Percentiles rank a stretch among this genome's conserved stretches.
Conservation (phyloP, 2,113 vertebrate genomes). For the Drymodes brunneopygia region DNA sequence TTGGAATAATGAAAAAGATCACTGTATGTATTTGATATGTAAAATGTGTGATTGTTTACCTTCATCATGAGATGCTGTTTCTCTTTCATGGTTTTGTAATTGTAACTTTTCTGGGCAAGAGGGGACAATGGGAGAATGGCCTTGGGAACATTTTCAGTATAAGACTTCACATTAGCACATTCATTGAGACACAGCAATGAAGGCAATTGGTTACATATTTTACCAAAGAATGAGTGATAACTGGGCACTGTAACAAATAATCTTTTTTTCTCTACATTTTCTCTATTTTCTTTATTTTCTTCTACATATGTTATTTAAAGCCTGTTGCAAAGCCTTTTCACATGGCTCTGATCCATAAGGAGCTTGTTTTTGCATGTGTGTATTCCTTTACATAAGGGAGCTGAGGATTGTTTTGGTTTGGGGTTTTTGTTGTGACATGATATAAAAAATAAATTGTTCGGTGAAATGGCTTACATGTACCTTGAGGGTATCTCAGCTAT, state of each 20-base stretch:
- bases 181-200: not conserved
- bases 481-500: not conserved
- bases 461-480: not conserved
- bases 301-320: not conserved
- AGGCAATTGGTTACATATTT: not conserved
- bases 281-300: not conserved
- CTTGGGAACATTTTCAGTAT: not conserved
- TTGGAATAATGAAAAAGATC: not conserved
- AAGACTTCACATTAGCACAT: not conserved
- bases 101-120: not conserved
- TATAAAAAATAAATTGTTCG: not conserved
- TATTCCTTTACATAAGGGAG: not conserved
- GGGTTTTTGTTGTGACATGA: not conserved
- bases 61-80: not conserved
- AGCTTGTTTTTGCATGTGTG: not conserved
- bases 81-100: not conserved
- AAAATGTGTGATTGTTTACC: not conserved
- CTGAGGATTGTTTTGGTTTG: not conserved
- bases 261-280: not conserved
- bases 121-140: not conserved
- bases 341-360: not conserved
- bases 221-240: not conserved
- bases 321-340: not conserved
- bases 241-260: not conserved
- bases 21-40: fast-evolving